Conservation (phyloP, 2,888 invertebrate species). For the Athripsodes cinereus region DNA sequence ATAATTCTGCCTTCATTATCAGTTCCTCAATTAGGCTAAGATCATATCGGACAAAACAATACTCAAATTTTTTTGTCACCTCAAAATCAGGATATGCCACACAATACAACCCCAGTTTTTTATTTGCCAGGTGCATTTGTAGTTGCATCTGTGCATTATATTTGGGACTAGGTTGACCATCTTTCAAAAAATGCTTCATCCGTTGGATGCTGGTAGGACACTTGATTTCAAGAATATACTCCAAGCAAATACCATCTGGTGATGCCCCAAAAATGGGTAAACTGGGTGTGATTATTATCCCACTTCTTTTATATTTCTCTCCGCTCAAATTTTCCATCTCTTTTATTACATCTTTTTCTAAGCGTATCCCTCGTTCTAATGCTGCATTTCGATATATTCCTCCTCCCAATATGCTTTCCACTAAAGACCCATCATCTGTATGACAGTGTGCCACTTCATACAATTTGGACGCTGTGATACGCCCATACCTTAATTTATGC, state of each 20-base stretch:
- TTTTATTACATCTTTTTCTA: background rate
- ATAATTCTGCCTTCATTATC: background rate
- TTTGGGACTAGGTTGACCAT: background rate
- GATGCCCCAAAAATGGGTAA: conserved; percentile 2
- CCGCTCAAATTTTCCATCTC: background rate
- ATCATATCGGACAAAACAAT: background rate
- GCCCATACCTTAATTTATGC: conserved; percentile 1
- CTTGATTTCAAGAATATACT: conserved; percentile 1
- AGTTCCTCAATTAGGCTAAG: background rate
- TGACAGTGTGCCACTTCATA: conserved; percentile 3
- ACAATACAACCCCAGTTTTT: background rate
- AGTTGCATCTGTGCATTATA: background rate
- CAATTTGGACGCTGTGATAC: conserved; percentile 4
- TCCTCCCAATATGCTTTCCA: background rate
- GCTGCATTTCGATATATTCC: background rate
- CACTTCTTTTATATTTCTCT: background rate
- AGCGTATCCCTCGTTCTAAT: background rate
- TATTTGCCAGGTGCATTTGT: conserved; percentile 1
- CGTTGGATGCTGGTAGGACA: background rate
- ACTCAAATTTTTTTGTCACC: background rate
- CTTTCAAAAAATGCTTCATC: background rate
- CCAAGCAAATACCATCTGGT: background rate
- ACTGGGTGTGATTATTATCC: background rate
- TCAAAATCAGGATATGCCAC: background rate
- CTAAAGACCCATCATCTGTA: background rate